These are phyloP conservation scores for Lagorchestes hirsutus DNA, from an alignment of 2,797 vertebrate species.

Conservation along the genomic window DNA sequence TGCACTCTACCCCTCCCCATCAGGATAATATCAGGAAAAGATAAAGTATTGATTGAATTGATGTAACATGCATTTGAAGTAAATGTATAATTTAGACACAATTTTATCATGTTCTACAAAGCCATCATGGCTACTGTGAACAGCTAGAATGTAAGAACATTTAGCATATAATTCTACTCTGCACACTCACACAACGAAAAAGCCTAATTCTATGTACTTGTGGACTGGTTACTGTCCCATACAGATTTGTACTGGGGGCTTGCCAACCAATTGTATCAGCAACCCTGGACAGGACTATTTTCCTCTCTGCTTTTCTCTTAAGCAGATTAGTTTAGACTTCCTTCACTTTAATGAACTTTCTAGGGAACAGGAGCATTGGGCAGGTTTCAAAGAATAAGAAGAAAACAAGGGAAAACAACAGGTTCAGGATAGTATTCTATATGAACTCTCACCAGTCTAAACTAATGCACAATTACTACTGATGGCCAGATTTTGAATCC, in stretches of 20 bases:
- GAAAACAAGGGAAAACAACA: conserved; percentile 85
- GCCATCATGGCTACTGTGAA: conserved; percentile 41
- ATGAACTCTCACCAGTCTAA: conserved; percentile 39
- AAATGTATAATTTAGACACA: conserved; percentile 22
- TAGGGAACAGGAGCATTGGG: conserved; percentile 75
- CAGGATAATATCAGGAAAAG: conserved; percentile 22
- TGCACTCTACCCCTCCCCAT: background rate
- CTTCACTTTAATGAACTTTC: conserved; percentile 80
- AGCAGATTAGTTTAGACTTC: conserved; percentile 88
- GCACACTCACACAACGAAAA: background rate
- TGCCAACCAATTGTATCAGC: conserved; percentile 74
- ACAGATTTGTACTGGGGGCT: conserved; percentile 58
- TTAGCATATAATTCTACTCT: conserved; percentile 30
- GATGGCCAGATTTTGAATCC: conserved; percentile 43
- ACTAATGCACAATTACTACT: conserved; percentile 34
- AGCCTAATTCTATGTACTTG: conserved; percentile 45
- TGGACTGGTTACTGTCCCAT: conserved; percentile 57
- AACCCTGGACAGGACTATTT: conserved; percentile 69
- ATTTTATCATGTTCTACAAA: conserved; percentile 18
- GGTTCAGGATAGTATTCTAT: conserved; percentile 37
- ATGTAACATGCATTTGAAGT: conserved; percentile 37
- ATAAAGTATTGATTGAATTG: conserved; percentile 33
- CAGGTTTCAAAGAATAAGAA: conserved; percentile 80
- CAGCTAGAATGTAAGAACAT: accelerated
- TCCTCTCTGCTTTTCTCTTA: conserved; percentile 76